These are phyloP conservation scores for Sesia bembeciformis DNA, from an alignment of 2,888 invertebrate genomes.

Conservation along the genomic window DNA sequence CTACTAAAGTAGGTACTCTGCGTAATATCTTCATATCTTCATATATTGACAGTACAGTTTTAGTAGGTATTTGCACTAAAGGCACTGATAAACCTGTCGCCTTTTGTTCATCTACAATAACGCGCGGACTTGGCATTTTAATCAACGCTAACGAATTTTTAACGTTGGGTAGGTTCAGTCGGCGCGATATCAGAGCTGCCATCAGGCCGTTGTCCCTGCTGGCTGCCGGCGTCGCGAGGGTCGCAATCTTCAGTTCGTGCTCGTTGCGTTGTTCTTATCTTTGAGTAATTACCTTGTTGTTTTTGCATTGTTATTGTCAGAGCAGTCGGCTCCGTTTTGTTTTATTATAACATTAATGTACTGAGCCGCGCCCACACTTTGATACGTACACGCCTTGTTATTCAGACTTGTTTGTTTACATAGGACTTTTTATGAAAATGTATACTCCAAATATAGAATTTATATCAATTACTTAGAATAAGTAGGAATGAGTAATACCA, in stretches of 20 bases:
- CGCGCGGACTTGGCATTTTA: slow-evolving; percentile 38
- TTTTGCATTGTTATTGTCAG: slow-evolving; percentile 43
- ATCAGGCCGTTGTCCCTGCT: background rate
- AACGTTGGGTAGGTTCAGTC: slow-evolving; percentile 20
- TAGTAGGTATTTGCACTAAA: too few relatives aligned
- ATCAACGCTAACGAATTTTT: slow-evolving; percentile 48
- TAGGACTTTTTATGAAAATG: too few relatives aligned
- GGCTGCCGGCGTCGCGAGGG: slow-evolving; percentile 15
- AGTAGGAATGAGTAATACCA: too few relatives aligned
- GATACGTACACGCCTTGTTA: too few relatives aligned
- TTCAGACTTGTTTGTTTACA: too few relatives aligned
- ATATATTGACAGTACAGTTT: too few relatives aligned
- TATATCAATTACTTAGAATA: too few relatives aligned
- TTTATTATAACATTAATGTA: background rate
- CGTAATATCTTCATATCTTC: too few relatives aligned
- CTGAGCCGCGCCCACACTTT: too few relatives aligned
- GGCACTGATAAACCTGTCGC: slow-evolving; percentile 32
- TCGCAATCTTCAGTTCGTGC: slow-evolving; percentile 34
- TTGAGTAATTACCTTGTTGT: slow-evolving; percentile 54
- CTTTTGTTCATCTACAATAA: slow-evolving; percentile 37
- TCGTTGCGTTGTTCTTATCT: slow-evolving; percentile 50
- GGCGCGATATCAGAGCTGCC: slow-evolving; percentile 11
- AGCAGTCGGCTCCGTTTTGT: background rate
- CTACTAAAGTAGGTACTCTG: too few relatives aligned
- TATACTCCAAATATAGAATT: too few relatives aligned